These are phyloP conservation scores for Agonopterix heracliana DNA, from an alignment of 2,888 invertebrate genomes.

Conservation along the genomic window DNA sequence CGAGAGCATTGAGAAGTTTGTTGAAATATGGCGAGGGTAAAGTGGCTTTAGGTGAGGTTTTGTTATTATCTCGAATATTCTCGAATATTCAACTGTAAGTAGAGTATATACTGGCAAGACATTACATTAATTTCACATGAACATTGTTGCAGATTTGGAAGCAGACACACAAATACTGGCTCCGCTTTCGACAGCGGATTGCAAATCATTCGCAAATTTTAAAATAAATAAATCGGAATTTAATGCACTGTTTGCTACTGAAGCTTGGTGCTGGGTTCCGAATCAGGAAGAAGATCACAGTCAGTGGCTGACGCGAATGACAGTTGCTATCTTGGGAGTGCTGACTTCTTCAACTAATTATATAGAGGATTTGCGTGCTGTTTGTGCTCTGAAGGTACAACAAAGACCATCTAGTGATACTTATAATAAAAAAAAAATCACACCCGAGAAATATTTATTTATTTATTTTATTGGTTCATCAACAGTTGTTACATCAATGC, in stretches of 20 bases:
- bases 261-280: conserved; percentile 26
- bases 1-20: conserved; percentile 72
- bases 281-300: conserved; percentile 45
- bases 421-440: too few species aligned
- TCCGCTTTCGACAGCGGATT: conserved; percentile 39
- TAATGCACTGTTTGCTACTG: conserved; percentile 12
- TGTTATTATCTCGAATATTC: too few species aligned
- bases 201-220: conserved; percentile 30
- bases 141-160: conserved; percentile 38
- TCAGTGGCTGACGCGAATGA: conserved; percentile 76
- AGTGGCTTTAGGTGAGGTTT: conserved; percentile 49
- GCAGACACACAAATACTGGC: conserved; percentile 43
- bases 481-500: too few species aligned
- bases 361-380: conserved; percentile 68
- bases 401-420: too few species aligned
- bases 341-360: conserved; percentile 57
- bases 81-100: too few species aligned
- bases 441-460: too few species aligned
- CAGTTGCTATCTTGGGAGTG: conserved; percentile 64
- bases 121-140: too few species aligned
- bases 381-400: conserved; percentile 78
- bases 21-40: conserved; percentile 68
- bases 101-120: too few species aligned
- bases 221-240: conserved; percentile 42
- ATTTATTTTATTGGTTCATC: too few species aligned